phyloP scores from a whole-genome alignment of 1,140 invertebrate species.

The Lethrus apterus region DNA sequence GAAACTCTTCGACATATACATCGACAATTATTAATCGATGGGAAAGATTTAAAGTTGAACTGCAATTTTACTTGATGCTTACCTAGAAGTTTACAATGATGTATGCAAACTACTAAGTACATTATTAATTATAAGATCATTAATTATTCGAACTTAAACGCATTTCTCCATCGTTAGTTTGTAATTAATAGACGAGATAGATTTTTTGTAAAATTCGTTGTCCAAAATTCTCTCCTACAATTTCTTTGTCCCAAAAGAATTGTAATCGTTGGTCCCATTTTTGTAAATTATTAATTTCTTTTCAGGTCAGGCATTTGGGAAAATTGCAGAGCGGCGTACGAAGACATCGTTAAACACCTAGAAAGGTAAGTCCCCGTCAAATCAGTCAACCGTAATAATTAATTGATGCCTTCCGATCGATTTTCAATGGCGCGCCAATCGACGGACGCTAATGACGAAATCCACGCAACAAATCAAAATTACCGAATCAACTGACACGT shows the following conservation, averaged over 20 bases:
- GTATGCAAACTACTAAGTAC: too few species aligned
- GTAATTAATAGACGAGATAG: too few species aligned
- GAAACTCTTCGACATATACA: too few species aligned
- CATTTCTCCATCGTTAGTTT: too few species aligned
- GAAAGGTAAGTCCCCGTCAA: constrained; percentile 63
- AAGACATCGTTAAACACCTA: constrained; percentile 87
- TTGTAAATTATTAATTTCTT: constrained; percentile 30
- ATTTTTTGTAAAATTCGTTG: background rate
- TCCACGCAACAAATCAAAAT: constrained; percentile 16
- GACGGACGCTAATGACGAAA: background rate
- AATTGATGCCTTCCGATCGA: background rate
- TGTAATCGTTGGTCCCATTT: background rate
- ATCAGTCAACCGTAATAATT: background rate
- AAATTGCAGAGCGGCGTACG: constrained; percentile 85
- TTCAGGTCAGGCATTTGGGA: constrained; percentile 86
- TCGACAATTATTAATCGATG: too few species aligned
- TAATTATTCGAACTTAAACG: too few species aligned
- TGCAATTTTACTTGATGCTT: too few species aligned
- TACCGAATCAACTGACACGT: constrained; percentile 11
- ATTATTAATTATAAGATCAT: too few species aligned
- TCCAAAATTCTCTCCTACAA: background rate
- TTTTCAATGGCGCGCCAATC: too few species aligned
- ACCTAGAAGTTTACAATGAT: too few species aligned
- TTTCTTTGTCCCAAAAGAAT: background rate
- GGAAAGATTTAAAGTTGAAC: too few species aligned